Evolutionary conservation across 2,797 vertebrate species (phyloP).

Genomic region (Coregonus sp.): DNA sequence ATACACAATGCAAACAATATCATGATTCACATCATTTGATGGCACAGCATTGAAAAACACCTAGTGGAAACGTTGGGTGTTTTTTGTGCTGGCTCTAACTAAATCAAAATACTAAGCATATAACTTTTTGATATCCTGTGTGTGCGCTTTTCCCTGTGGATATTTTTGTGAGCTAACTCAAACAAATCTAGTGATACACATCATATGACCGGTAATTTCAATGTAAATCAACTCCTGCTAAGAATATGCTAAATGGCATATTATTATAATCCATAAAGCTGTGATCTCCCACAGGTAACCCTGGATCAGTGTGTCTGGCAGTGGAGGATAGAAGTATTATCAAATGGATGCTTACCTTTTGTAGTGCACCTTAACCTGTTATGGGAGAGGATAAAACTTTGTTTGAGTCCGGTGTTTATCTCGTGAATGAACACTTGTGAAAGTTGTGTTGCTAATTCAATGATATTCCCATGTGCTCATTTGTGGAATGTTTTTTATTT

Average conservation of each 20-base stretch:
- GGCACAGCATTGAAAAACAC: too few species aligned
- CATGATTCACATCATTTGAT: too few species aligned
- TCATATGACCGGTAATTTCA: too few species aligned
- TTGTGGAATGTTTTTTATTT: background rate
- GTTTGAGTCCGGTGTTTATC: too few species aligned
- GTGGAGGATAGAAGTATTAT: too few species aligned
- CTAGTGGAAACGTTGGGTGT: background rate
- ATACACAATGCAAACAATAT: background rate
- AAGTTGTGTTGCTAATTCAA: background rate
- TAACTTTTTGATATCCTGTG: too few species aligned
- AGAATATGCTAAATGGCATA: background rate
- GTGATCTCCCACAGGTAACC: background rate
- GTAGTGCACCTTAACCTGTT: background rate
- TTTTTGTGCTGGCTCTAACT: background rate
- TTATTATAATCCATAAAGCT: background rate
- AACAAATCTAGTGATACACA: background rate
- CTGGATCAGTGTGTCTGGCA: background rate
- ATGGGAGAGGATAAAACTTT: too few species aligned
- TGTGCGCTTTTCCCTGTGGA: too few species aligned
- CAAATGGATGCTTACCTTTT: background rate
- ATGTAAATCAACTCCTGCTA: too few species aligned
- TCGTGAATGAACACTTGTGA: background rate
- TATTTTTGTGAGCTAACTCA: background rate
- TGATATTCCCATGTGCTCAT: background rate
- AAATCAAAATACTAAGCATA: too few species aligned